phyloP scores from a whole-genome alignment of 2,888 invertebrate species.

The Apamea monoglypha region DNA sequence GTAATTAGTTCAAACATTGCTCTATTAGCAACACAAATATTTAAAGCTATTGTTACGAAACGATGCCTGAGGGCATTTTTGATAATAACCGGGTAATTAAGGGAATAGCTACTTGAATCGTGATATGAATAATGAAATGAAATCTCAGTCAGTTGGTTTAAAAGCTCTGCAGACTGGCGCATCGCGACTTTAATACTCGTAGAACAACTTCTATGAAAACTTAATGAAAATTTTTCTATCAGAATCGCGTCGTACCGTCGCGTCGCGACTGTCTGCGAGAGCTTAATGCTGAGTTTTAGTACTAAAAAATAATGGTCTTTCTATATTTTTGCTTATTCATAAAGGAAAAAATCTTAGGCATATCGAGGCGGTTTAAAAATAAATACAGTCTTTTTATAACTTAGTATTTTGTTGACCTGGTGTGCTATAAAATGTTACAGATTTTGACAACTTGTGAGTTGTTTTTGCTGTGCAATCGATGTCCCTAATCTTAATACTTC shows the following conservation, averaged over 20 bases:
- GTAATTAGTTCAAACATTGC: constrained; percentile 81
- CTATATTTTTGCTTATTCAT: neutral
- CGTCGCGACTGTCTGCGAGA: neutral
- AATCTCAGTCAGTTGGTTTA: constrained; percentile 2
- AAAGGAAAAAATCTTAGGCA: neutral
- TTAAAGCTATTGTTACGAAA: constrained; percentile 79
- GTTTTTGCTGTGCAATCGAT: neutral
- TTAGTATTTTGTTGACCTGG: neutral
- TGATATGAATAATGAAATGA: constrained; percentile 45
- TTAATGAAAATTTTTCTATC: neutral
- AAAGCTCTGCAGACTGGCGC: neutral
- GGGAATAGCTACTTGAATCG: constrained; percentile 36
- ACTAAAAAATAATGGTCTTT: neutral
- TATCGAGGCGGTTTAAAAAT: neutral
- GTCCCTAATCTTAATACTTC: neutral
- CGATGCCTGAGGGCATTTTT: constrained; percentile 72
- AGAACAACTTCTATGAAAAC: neutral
- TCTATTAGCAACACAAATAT: constrained; percentile 81
- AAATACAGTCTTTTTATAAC: neutral
- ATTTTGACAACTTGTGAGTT: neutral
- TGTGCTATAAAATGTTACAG: too few relatives aligned
- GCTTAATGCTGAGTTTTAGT: neutral
- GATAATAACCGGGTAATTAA: constrained; percentile 72
- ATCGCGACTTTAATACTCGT: neutral
- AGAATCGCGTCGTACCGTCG: neutral